Conservation (phyloP, 2,888 invertebrate genomes). For the Tetheella fluctuosa region DNA sequence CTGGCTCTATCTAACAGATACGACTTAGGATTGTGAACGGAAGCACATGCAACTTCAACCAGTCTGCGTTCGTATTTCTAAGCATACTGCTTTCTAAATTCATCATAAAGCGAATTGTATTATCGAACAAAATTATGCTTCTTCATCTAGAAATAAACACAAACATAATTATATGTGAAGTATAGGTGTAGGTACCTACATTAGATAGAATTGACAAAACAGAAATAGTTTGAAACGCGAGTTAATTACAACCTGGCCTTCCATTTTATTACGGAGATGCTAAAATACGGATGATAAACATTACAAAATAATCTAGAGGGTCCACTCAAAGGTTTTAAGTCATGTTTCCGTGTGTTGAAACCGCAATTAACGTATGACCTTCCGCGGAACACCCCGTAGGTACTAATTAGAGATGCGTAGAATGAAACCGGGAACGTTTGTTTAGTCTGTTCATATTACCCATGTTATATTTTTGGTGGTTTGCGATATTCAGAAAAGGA, state of each 20-base stretch:
- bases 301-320: slow-evolving; percentile 58
- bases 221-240: slow-evolving; percentile 4
- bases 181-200: not conserved
- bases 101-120: not conserved
- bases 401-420: slow-evolving; percentile 55
- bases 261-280: slow-evolving; percentile 8
- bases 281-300: slow-evolving; percentile 54
- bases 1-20: not conserved
- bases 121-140: not conserved
- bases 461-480: not conserved
- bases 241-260: slow-evolving; percentile 5
- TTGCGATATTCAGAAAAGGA: not conserved
- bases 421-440: not conserved
- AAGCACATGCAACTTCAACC: not conserved
- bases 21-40: not conserved
- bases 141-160: slow-evolving; percentile 15
- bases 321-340: slow-evolving; percentile 52
- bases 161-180: slow-evolving; percentile 16
- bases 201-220: not conserved
- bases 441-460: slow-evolving; percentile 5
- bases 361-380: slow-evolving; percentile 65
- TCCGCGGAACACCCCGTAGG: slow-evolving; percentile 43
- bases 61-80: not conserved
- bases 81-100: not conserved
- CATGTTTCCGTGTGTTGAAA: slow-evolving; percentile 56